These are phyloP conservation scores for Bursaphelenchus okinawaensis DNA, from an alignment of 2,888 invertebrate species.

Conservation along the genomic window DNA sequence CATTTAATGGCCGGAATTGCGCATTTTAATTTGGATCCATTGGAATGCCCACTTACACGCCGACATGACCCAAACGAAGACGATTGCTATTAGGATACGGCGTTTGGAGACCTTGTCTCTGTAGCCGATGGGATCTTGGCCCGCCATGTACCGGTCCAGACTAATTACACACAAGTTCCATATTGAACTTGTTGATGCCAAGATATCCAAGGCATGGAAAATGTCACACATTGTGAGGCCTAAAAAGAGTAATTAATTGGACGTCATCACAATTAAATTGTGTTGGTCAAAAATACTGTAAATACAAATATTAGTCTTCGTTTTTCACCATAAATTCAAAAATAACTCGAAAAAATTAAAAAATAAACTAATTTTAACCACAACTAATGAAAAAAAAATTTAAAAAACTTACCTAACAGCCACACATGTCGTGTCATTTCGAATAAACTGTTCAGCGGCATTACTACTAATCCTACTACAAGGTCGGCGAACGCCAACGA, in stretches of 20 bases:
- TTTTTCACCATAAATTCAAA: too few relatives aligned
- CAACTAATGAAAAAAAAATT: too few relatives aligned
- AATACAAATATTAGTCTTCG: too few relatives aligned
- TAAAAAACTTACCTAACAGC: constrained; percentile 39
- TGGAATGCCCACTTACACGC: constrained; percentile 64
- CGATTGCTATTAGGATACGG: constrained; percentile 79
- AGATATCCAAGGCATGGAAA: constrained; percentile 91
- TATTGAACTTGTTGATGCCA: constrained; percentile 94
- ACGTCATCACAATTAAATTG: not conserved
- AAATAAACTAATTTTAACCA: too few relatives aligned
- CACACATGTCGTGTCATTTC: constrained; percentile 55
- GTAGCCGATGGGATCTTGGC: constrained; percentile 94
- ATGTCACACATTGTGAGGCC: constrained; percentile 93
- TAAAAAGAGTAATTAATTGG: constrained; percentile 21
- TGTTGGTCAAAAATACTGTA: too few relatives aligned
- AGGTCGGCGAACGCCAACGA: constrained; percentile 94
- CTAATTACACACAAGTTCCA: constrained; percentile 85
- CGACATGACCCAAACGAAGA: constrained; percentile 91
- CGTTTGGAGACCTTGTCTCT: constrained; percentile 86
- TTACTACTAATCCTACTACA: constrained; percentile 88
- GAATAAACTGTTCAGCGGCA: constrained; percentile 71
- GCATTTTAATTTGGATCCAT: too few relatives aligned
- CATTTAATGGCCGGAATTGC: too few relatives aligned
- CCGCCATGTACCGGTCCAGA: constrained; percentile 80
- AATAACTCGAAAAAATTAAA: not conserved